Conservation (phyloP, 2,113 vertebrate species). For the Macheiramphus alcinus region DNA sequence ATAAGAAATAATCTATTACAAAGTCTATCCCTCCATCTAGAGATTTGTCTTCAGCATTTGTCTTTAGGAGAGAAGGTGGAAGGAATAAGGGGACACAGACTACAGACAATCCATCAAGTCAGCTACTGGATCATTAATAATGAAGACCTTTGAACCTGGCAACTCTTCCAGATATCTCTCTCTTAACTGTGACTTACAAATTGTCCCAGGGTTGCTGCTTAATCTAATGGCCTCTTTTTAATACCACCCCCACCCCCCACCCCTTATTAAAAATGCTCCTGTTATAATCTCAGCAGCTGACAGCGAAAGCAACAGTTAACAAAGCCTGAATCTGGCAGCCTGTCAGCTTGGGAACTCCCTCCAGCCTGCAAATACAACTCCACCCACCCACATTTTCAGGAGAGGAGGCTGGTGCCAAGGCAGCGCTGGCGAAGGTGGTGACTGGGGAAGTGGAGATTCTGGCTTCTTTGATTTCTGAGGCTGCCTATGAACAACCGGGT, state of each 20-base stretch:
- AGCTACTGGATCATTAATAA: slow-evolving; percentile 26
- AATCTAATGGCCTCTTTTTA: background rate
- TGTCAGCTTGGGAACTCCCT: slow-evolving; percentile 35
- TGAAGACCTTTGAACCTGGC: slow-evolving; percentile 48
- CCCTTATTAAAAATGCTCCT: background rate
- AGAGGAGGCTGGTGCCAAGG: slow-evolving; percentile 12
- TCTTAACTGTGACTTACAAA: background rate
- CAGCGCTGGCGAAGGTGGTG: background rate
- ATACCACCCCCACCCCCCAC: background rate
- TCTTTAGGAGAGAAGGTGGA: slow-evolving; percentile 23
- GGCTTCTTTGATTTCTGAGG: background rate
- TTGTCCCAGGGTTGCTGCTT: background rate
- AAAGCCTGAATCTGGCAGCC: background rate
- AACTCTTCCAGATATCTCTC: slow-evolving; percentile 1
- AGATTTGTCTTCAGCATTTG: slow-evolving; percentile 48
- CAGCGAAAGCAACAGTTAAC: background rate
- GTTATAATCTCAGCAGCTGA: background rate
- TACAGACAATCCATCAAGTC: slow-evolving; percentile 36
- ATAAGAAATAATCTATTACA: slow-evolving; percentile 63
- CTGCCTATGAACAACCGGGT: background rate
- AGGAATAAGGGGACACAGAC: background rate
- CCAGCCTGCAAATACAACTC: slow-evolving; percentile 20
- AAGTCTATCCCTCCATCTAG: background rate
- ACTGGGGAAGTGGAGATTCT: background rate
- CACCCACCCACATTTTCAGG: slow-evolving; percentile 17